Conservation (phyloP, 2,797 vertebrate genomes). For the Crocodylus rhombifer region DNA sequence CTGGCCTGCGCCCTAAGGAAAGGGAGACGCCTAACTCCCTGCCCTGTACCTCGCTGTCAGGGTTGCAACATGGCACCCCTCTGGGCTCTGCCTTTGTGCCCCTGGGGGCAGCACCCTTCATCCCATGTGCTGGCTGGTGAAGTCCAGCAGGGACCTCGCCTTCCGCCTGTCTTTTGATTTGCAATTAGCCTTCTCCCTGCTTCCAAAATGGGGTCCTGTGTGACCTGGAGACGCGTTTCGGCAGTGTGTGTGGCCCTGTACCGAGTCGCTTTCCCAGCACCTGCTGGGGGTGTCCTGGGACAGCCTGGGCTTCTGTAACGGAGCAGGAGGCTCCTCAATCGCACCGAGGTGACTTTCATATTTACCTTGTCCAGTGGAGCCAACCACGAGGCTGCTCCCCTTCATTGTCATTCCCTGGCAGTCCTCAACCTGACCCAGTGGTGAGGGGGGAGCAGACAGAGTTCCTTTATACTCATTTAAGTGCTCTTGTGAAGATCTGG, state of each 20-base stretch:
- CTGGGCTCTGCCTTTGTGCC: neutral
- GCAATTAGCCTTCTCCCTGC: neutral
- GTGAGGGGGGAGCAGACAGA: neutral
- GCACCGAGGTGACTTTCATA: neutral
- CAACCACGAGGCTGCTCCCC: neutral
- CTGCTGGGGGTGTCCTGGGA: neutral
- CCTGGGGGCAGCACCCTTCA: fast-evolving
- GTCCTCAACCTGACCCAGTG: neutral
- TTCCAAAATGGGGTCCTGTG: neutral
- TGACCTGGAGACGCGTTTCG: neutral
- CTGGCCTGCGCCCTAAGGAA: conserved; percentile 3
- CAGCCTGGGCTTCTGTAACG: no score
- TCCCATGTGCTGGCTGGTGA: fast-evolving
- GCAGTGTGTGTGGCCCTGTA: neutral
- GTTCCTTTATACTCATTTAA: neutral
- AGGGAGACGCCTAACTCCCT: neutral
- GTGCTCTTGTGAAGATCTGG: neutral
- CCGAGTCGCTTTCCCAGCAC: neutral
- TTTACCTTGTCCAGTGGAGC: neutral
- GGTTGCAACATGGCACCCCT: conserved; percentile 32
- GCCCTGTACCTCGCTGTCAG: neutral
- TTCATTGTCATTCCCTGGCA: neutral
- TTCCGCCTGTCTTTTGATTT: neutral
- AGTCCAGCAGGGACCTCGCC: neutral
- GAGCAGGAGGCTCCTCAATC: neutral